Evolutionary conservation across 2,113 vertebrate species (phyloP).

Genomic region (Athene noctua): DNA sequence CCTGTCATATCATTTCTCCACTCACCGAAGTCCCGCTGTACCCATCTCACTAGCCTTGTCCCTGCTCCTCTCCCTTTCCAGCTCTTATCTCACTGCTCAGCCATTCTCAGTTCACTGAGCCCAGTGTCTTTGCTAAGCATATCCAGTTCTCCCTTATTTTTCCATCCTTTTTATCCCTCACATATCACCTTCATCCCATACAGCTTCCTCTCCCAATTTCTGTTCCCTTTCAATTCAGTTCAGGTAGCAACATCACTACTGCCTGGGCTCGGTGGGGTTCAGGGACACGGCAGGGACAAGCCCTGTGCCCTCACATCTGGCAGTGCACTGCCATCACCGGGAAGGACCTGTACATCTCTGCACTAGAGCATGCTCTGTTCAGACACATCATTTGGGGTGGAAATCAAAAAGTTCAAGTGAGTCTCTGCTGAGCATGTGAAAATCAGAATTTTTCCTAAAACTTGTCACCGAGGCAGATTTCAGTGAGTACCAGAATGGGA

Average conservation of each 20-base stretch:
- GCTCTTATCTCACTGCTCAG: background rate
- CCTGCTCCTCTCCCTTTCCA: background rate
- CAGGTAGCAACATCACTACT: background rate
- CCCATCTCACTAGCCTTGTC: background rate
- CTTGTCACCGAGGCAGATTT: background rate
- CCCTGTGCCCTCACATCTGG: background rate
- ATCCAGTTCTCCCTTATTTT: background rate
- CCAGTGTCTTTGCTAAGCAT: background rate
- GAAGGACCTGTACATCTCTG: background rate
- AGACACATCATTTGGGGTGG: background rate
- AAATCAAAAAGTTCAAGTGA: background rate
- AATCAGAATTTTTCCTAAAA: background rate
- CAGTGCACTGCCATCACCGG: rapidly evolving
- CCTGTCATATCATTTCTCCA: background rate
- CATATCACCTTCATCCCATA: background rate
- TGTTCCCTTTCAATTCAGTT: background rate
- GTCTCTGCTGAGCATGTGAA: background rate
- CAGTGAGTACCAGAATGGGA: background rate
- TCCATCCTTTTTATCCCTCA: background rate
- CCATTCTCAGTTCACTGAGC: background rate
- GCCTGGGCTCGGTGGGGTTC: background rate
- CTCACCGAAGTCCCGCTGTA: background rate
- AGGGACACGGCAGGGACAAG: rapidly evolving
- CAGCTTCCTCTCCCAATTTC: background rate
- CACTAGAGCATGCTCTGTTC: background rate